Conservation (phyloP, 2,797 vertebrate genomes). For the Esox lucius region DNA sequence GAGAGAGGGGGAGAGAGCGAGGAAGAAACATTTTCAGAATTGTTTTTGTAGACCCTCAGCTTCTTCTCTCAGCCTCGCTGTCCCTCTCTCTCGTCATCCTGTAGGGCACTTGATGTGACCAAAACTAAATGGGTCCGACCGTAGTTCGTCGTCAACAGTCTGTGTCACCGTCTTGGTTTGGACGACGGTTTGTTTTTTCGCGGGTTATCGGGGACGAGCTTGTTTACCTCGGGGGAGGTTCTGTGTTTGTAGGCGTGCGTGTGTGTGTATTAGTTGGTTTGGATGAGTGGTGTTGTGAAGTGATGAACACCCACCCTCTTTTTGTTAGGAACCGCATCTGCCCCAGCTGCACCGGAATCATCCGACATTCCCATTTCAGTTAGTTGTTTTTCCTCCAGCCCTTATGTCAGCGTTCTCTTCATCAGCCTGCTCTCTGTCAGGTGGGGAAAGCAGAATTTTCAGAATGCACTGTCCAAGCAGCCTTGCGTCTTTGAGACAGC, state of each 20-base stretch:
- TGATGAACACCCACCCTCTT: background rate
- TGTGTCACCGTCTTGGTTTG: background rate
- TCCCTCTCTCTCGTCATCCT: background rate
- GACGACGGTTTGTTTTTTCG: background rate
- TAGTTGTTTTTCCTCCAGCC: background rate
- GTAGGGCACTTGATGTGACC: background rate
- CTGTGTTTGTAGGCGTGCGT: background rate
- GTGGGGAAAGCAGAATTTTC: background rate
- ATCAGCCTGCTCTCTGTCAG: background rate
- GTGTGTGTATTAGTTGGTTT: background rate
- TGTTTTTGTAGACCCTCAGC: conserved; percentile 11
- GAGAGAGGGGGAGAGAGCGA: background rate
- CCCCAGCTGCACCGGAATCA: background rate
- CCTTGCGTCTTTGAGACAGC: background rate
- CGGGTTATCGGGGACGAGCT: background rate
- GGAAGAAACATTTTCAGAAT: conserved; percentile 12
- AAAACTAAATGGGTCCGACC: background rate
- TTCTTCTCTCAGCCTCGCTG: background rate
- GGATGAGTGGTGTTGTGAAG: background rate
- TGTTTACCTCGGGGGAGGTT: background rate
- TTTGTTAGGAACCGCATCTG: background rate
- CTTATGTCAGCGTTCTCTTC: background rate
- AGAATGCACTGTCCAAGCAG: conserved; percentile 1
- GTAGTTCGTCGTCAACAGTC: background rate
- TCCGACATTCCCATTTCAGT: background rate